Conservation (phyloP, 2,113 vertebrate genomes). For the Clupea harengus region DNA sequence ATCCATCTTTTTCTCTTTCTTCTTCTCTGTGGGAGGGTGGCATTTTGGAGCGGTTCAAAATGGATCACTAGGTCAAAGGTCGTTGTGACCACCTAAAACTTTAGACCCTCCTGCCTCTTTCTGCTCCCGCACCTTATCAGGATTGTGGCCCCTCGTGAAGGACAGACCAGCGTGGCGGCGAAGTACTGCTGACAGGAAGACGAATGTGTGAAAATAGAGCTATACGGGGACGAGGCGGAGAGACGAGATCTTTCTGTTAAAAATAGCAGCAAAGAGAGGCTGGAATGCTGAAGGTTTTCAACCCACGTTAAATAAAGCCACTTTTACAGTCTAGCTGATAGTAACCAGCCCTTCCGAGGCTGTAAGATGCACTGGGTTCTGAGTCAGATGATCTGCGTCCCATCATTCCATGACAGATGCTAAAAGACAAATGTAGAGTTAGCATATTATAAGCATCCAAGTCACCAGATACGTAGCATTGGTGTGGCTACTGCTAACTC, state of each 20-base stretch:
- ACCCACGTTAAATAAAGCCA: neutral
- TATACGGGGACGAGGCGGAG: slow-evolving; percentile 47
- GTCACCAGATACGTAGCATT: too few species aligned
- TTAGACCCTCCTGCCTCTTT: neutral
- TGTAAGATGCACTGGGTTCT: neutral
- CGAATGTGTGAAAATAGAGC: slow-evolving; percentile 61
- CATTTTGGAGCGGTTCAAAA: neutral
- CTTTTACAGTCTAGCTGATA: neutral
- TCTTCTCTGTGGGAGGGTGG: neutral
- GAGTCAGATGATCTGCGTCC: neutral
- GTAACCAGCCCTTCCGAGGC: neutral
- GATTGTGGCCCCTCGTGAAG: neutral
- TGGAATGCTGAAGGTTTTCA: neutral
- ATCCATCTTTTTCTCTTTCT: neutral
- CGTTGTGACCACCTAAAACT: neutral
- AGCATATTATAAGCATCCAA: too few species aligned
- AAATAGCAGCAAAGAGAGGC: slow-evolving; percentile 4
- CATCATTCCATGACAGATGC: neutral
- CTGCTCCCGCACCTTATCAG: neutral
- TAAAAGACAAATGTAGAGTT: neutral
- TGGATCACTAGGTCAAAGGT: neutral
- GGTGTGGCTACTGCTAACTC: too few species aligned
- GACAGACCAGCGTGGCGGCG: neutral
- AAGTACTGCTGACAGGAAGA: slow-evolving; percentile 61
- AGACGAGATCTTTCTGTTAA: slow-evolving; percentile 52